A percentile compares a stretch with the other conserved stretches of the same genome.
These are phyloP conservation scores for Platerodrilus igneus DNA, from an alignment of 2,888 invertebrate genomes.

Conservation along the genomic window DNA sequence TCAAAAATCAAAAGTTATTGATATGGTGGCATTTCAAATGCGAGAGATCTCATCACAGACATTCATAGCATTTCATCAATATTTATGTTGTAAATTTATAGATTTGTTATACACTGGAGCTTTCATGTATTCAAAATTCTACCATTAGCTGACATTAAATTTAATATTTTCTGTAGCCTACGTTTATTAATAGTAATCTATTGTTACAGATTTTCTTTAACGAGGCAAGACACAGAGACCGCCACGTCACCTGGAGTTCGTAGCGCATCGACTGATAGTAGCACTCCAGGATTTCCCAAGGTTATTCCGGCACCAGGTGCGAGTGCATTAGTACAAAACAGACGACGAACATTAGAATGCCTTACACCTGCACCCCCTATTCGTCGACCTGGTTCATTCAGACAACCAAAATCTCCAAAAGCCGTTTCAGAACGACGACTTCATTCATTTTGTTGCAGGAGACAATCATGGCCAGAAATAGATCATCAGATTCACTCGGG, in stretches of 20 bases:
- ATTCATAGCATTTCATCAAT: too few relatives aligned
- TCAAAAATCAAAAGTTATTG: too few relatives aligned
- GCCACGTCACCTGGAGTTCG: slow-evolving; percentile 39
- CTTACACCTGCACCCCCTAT: slow-evolving; percentile 42
- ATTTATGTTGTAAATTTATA: too few relatives aligned
- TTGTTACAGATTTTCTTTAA: slow-evolving; percentile 46
- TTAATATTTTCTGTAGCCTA: too few relatives aligned
- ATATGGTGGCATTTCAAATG: too few relatives aligned
- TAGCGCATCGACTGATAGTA: slow-evolving; percentile 46
- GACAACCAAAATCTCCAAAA: slow-evolving; percentile 55
- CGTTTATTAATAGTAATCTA: slow-evolving; percentile 2
- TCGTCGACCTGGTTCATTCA: slow-evolving; percentile 51
- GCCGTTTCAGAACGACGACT: slow-evolving; percentile 49
- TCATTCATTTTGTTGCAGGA: slow-evolving; percentile 70
- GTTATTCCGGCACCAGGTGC: slow-evolving; percentile 68
- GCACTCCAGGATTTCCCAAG: slow-evolving; percentile 62
- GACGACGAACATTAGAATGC: slow-evolving; percentile 57
- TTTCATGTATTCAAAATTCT: too few relatives aligned
- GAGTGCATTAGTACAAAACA: slow-evolving; percentile 51
- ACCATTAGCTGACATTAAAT: too few relatives aligned
- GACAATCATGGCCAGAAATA: slow-evolving; percentile 80
- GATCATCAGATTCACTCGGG: slow-evolving; percentile 79
- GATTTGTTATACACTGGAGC: too few relatives aligned
- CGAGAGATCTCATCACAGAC: too few relatives aligned
- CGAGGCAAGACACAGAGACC: slow-evolving; percentile 43